Base-by-base conservation (phyloP, 2,888 invertebrate species). In the Eupeodes luniger region DNA sequence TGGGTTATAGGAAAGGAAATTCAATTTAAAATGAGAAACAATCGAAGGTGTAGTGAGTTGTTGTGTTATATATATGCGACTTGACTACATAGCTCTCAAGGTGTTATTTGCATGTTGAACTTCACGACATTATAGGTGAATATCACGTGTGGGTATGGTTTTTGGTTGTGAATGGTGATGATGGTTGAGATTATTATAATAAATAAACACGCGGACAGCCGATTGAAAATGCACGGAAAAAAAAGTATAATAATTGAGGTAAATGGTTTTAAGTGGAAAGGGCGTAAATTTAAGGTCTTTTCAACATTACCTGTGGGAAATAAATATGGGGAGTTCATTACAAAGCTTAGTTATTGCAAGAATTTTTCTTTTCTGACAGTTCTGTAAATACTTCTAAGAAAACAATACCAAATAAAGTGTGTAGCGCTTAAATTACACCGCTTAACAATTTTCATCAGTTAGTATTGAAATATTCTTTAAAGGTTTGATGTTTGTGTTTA, bases 81-180 rank as follows among this genome's bases (percentile, higher is more conserved):
- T 27, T 27, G 27, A 27, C 27, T n/a, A 36, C 9, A 36, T 1
- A 67, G n/a, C 66, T 49, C 66, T 49, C 40, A 51, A 75, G 84
- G 80, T 69, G 57, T 75, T 64, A 76, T 81, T 80, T 80, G 70
- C 57, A 72, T 77, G 44, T 80, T 87, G 86, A 87, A 87, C 86
- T 87, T 87, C 86, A 87, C 75, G 78, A 76, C 44, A 55, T 40
- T 70, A 19, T 70, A 55, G 53, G 55, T 55, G 55, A 70, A 70
- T 70, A 70, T 34, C 49, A 69, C 69, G 51, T 67, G 49, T 49
- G 49, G 49, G 34, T 62, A 11, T 62, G 62, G 44, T 62, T 62
- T 62, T 44, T 5, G 16, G n/a, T 27, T 7, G n/a, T 6, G 6
- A 11, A 12, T 47, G 12, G 4, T 11, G 11, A 12, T 47, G 12